These are phyloP conservation scores for Cyanoderma ruficeps DNA, from an alignment of 2,113 vertebrate genomes.

Conservation along the genomic window DNA sequence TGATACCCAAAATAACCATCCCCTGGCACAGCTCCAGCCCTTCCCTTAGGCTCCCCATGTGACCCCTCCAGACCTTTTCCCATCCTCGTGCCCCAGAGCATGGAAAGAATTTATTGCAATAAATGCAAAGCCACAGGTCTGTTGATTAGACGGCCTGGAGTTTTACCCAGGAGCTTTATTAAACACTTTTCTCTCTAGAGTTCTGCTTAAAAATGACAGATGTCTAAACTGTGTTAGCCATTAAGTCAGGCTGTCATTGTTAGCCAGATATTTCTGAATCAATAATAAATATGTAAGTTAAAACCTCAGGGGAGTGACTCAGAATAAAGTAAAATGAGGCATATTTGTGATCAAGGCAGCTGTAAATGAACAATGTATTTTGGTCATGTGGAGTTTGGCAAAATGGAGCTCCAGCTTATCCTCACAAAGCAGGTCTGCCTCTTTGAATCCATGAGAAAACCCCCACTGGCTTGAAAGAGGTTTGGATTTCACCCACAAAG, in stretches of 20 bases:
- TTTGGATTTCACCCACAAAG: slow-evolving; percentile 31
- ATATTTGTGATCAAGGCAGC: slow-evolving; percentile 31
- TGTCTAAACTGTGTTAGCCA: not conserved
- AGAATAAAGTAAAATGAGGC: slow-evolving; percentile 20
- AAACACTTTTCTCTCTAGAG: not conserved
- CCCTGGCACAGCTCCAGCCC: not conserved
- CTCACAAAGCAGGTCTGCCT: slow-evolving; percentile 25
- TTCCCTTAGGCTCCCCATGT: too few species aligned
- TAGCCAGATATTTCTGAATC: slow-evolving; percentile 1
- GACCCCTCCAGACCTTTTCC: not conserved
- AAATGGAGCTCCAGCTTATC: slow-evolving; percentile 35
- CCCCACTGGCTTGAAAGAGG: slow-evolving; percentile 28
- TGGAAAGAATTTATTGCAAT: not conserved
- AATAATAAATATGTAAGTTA: slow-evolving; percentile 40
- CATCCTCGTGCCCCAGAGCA: not conserved
- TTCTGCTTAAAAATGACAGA: not conserved
- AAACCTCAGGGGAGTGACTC: not conserved
- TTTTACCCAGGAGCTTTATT: not conserved
- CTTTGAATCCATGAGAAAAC: slow-evolving; percentile 45
- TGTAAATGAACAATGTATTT: slow-evolving; percentile 29
- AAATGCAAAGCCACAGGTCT: not conserved
- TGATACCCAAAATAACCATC: rapidly evolving
- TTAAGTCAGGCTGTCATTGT: not conserved
- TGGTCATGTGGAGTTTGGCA: slow-evolving; percentile 17
- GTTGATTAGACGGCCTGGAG: not conserved